These are phyloP conservation scores for Acleris literana DNA, from an alignment of 2,888 invertebrate species.

Conservation along the genomic window DNA sequence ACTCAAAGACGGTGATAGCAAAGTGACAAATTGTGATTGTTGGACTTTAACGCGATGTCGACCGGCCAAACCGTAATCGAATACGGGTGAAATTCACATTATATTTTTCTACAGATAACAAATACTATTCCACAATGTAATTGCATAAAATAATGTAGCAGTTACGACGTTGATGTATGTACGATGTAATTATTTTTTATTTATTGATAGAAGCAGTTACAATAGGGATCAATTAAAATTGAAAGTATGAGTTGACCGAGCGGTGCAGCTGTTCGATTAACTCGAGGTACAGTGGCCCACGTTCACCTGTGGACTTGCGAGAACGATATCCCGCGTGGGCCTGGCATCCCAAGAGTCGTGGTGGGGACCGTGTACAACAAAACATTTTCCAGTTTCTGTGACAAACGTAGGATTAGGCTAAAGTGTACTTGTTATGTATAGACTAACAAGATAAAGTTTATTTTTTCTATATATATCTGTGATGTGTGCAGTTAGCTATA, in stretches of 20 bases:
- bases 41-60: slow-evolving; percentile 42
- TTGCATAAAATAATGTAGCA: slow-evolving; percentile 59
- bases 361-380: slow-evolving; percentile 28
- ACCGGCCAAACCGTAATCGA: slow-evolving; percentile 47
- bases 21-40: slow-evolving; percentile 64
- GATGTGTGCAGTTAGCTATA: slow-evolving; percentile 65
- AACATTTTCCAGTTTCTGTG: slow-evolving; percentile 44
- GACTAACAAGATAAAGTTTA: slow-evolving; percentile 63
- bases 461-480: slow-evolving; percentile 75
- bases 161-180: slow-evolving; percentile 52
- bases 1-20: slow-evolving; percentile 60
- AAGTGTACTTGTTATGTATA: slow-evolving; percentile 74
- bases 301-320: not conserved
- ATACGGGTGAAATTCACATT: slow-evolving; percentile 45
- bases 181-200: slow-evolving; percentile 67
- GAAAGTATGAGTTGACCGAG: slow-evolving; percentile 55
- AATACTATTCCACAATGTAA: slow-evolving; percentile 61
- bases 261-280: not conserved
- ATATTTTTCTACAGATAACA: slow-evolving; percentile 67
- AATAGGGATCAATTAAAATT: slow-evolving; percentile 55
- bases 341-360: not conserved
- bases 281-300: not conserved
- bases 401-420: slow-evolving; percentile 56
- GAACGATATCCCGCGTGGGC: not conserved
- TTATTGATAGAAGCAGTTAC: slow-evolving; percentile 62